Conservation (phyloP, 2,113 vertebrate genomes). For the Lonchura striata region DNA sequence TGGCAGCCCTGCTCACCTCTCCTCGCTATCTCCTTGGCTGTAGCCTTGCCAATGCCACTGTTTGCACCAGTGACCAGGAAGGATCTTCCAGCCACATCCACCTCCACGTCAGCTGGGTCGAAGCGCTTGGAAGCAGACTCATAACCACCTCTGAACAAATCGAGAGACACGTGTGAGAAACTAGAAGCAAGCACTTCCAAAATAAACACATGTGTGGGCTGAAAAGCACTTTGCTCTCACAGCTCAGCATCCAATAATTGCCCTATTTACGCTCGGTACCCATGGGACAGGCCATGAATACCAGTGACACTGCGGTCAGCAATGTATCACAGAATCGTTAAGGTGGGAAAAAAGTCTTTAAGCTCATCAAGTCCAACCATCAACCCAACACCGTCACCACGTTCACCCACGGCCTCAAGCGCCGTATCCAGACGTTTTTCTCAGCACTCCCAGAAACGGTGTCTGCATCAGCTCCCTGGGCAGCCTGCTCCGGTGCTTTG, state of each 20-base stretch:
- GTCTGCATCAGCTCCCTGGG: background rate
- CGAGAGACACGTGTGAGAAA: background rate
- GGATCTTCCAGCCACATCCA: slow-evolving; percentile 74
- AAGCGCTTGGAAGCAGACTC: slow-evolving; percentile 78
- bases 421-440: background rate
- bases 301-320: accelerated
- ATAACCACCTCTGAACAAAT: slow-evolving; percentile 73
- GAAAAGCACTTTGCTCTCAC: background rate
- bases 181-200: accelerated
- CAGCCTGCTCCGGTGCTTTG: background rate
- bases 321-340: accelerated
- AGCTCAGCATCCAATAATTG: accelerated
- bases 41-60: slow-evolving; percentile 82
- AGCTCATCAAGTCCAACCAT: background rate
- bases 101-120: slow-evolving; percentile 72
- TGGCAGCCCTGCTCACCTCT: slow-evolving; percentile 53
- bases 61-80: slow-evolving; percentile 81
- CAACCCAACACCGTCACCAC: background rate
- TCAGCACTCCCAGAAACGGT: background rate
- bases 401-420: background rate
- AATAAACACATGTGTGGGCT: background rate
- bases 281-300: accelerated
- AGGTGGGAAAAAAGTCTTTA: background rate
- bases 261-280: background rate
- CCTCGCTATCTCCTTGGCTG: slow-evolving; percentile 76